Evolutionary conservation across 2,888 invertebrate species (phyloP).

Genomic region (Xanthia icteritia): DNA sequence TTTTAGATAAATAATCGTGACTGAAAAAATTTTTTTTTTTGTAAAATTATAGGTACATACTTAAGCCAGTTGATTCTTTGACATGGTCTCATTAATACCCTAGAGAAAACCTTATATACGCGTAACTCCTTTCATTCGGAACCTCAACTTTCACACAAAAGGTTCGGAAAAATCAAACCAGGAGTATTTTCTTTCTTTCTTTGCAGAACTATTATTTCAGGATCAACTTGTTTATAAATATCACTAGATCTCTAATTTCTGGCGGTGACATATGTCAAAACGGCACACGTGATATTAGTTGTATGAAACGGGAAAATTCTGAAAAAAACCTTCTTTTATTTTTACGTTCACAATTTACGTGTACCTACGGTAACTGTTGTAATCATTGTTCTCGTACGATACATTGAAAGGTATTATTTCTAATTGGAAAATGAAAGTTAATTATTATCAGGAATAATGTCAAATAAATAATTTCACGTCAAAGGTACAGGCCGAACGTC

Average conservation of each 20-base stretch:
- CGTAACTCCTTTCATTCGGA: constrained; percentile 16
- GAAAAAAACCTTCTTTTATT: no score
- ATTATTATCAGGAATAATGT: background rate
- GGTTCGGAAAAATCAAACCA: background rate
- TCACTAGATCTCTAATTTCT: constrained; percentile 43
- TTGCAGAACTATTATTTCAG: constrained; percentile 22
- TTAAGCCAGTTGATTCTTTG: no score
- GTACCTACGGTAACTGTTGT: no score
- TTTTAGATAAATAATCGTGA: no score
- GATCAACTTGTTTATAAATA: constrained; percentile 2
- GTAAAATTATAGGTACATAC: no score
- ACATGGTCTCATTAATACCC: no score
- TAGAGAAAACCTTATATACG: background rate
- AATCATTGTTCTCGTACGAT: no score
- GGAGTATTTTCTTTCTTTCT: constrained; percentile 4
- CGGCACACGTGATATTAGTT: constrained; percentile 13
- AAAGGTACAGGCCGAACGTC: background rate
- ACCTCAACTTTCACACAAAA: background rate
- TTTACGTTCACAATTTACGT: no score
- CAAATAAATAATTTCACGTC: background rate
- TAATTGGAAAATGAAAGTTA: background rate
- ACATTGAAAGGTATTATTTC: background rate
- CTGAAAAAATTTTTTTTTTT: no score
- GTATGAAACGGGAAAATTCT: constrained; percentile 17
- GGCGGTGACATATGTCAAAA: constrained; percentile 46